These are phyloP conservation scores for Chrysina gloriosa DNA, from an alignment of 2,888 invertebrate genomes.

Conservation along the genomic window DNA sequence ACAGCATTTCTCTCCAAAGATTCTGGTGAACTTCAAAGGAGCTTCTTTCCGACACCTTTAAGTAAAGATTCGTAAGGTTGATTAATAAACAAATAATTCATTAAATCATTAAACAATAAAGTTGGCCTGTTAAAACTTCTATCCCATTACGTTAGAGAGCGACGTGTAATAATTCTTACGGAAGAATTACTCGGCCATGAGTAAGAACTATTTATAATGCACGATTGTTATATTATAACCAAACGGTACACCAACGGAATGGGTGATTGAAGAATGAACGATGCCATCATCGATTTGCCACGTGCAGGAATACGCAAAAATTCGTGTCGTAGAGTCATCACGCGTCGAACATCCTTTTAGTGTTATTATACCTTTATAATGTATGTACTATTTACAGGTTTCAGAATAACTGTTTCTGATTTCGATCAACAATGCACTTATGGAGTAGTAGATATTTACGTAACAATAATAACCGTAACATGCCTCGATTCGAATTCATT, in stretches of 20 bases:
- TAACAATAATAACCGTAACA: too few relatives aligned
- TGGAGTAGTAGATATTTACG: too few relatives aligned
- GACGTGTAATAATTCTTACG: too few relatives aligned
- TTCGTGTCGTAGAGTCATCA: neutral
- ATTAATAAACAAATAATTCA: too few relatives aligned
- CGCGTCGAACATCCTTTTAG: neutral
- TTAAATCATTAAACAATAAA: too few relatives aligned
- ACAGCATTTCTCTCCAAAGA: too few relatives aligned
- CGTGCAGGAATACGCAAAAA: conserved; percentile 7
- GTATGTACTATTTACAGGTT: neutral
- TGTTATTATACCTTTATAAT: neutral
- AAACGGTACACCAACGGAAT: neutral
- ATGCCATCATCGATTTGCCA: neutral
- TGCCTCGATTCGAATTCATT: neutral
- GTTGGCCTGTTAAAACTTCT: neutral
- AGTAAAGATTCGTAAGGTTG: too few relatives aligned
- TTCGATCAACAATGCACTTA: too few relatives aligned
- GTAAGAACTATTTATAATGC: neutral
- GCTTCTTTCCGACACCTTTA: too few relatives aligned
- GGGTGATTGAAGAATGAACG: conserved; percentile 4
- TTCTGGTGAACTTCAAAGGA: too few relatives aligned
- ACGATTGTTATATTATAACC: neutral
- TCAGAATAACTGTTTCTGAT: neutral
- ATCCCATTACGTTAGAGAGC: neutral
- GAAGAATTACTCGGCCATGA: conserved; percentile 1